Conservation (phyloP, 2,797 vertebrate genomes). For the Falco columbarius region DNA sequence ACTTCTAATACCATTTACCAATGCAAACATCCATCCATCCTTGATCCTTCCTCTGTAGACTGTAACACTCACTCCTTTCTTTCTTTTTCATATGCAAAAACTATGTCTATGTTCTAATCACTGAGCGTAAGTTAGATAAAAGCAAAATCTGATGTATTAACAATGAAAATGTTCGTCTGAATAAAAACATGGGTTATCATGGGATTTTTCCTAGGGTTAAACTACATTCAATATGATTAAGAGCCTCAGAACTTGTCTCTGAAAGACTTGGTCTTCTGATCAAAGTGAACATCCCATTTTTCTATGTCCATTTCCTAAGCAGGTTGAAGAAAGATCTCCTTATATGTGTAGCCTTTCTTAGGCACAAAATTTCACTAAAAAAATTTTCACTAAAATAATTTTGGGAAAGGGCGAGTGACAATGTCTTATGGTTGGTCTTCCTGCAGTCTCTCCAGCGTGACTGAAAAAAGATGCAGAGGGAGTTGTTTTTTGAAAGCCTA, state of each 20-base stretch:
- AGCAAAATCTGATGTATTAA: conserved; percentile 10
- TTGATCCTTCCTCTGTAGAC: not conserved
- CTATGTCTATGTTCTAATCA: not conserved
- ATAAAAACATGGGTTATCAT: not conserved
- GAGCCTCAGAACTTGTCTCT: not conserved
- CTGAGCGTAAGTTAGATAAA: not conserved
- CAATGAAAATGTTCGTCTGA: conserved; percentile 16
- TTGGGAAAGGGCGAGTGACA: not conserved
- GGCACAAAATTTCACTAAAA: not conserved
- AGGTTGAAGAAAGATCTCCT: not conserved
- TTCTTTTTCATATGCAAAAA: not conserved
- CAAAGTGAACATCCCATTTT: not conserved
- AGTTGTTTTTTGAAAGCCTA: not conserved
- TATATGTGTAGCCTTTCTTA: not conserved
- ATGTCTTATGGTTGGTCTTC: not conserved
- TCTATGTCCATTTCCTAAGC: not conserved
- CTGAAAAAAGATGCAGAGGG: not conserved
- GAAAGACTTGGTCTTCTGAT: conserved; percentile 18
- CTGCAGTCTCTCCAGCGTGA: not conserved
- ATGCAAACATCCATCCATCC: not conserved
- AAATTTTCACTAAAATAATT: not conserved
- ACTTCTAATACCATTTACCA: not conserved
- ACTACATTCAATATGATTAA: not conserved
- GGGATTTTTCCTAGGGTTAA: conserved; percentile 13
- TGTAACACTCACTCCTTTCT: not conserved